Evolutionary conservation across 2,113 vertebrate genomes (phyloP), one percentile per base, ranked within the genome.

Genomic region (Sorex araneus): DNA sequence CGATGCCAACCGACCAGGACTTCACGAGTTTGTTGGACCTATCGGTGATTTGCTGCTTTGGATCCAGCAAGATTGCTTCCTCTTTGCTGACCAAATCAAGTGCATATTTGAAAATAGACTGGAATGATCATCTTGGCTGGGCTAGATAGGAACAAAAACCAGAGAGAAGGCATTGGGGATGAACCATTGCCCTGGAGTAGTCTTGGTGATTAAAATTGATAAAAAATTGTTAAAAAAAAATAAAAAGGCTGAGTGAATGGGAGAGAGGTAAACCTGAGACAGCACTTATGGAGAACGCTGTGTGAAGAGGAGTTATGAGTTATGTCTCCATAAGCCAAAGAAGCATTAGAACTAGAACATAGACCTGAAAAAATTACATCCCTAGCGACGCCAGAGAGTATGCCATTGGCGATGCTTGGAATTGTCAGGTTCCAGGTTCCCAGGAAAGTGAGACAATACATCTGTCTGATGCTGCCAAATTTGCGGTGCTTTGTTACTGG

Each of bases 111-210:
- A 96, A 96, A 96, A 86, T 94, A 96, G 98, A 97, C 98, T 97
- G 97, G 97, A 98, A 97, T 21, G 84, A 84, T 75, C 94, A 34
- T 97, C 97, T 97, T 97, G 97, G 97, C 97, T 97, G 95, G 97
- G 96, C 97, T 96, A 87, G 94, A 93, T 95, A 95, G 92, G 96
- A 96, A 95, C 80, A 96, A 97, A 96, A 96, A 96, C 91, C 96
- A 86, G 97, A 97, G 97, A 97, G 89, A 40, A 97, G 93, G 95
- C 69, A 93, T 97, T 94, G 95, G 97, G 97, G 97, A 97, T 95
- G 96, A 98, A 98, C 98, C 97, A 97, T 98, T 98, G 98, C 98
- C 98, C 98, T 98, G 98, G 98, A 98, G 97, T 98, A 98, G 98
- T 97, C 98, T 98, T 98, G 98, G 98, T 97, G 97, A 98, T 98